Evolutionary conservation across 2,888 invertebrate species (phyloP).

Genomic region (Sisyra nigra): DNA sequence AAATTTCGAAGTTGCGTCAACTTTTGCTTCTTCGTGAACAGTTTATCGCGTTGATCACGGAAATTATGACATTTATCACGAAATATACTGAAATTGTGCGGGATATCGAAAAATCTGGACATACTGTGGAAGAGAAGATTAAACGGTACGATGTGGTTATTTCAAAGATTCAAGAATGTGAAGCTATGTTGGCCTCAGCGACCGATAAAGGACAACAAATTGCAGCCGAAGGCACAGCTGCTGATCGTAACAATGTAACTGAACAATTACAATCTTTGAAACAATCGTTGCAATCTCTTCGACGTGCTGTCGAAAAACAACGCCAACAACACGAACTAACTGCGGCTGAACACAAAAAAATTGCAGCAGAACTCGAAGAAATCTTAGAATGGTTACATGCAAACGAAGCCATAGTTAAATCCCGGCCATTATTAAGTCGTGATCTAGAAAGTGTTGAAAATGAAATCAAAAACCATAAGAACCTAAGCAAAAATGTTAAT

Average conservation of each 20-base stretch:
- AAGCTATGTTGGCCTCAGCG: constrained; percentile 71
- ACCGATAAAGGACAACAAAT: constrained; percentile 88
- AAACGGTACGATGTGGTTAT: constrained; percentile 76
- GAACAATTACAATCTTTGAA: constrained; percentile 76
- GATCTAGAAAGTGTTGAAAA: constrained; percentile 64
- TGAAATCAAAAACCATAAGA: constrained; percentile 61
- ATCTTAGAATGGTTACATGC: constrained; percentile 70
- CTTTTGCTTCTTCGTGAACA: constrained; percentile 71
- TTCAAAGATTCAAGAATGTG: constrained; percentile 75
- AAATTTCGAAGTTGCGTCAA: constrained; percentile 65
- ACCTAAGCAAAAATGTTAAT: constrained; percentile 50
- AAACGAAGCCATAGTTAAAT: constrained; percentile 66
- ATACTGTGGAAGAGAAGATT: constrained; percentile 71
- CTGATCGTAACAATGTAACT: constrained; percentile 74
- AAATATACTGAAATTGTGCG: constrained; percentile 73
- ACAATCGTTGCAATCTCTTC: constrained; percentile 62
- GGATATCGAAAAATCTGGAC: constrained; percentile 72
- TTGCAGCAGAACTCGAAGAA: constrained; percentile 66
- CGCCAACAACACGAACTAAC: constrained; percentile 76
- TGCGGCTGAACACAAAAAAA: constrained; percentile 73
- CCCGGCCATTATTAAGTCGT: constrained; percentile 64
- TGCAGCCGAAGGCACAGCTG: constrained; percentile 74
- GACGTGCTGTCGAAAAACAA: constrained; percentile 70
- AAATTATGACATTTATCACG: constrained; percentile 73
- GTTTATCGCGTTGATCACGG: constrained; percentile 70